A percentile compares a stretch with the other conserved stretches of the same genome.
phyloP scores from a whole-genome alignment of 2,113 vertebrate species.

The Paramisgurnus dabryanus region DNA sequence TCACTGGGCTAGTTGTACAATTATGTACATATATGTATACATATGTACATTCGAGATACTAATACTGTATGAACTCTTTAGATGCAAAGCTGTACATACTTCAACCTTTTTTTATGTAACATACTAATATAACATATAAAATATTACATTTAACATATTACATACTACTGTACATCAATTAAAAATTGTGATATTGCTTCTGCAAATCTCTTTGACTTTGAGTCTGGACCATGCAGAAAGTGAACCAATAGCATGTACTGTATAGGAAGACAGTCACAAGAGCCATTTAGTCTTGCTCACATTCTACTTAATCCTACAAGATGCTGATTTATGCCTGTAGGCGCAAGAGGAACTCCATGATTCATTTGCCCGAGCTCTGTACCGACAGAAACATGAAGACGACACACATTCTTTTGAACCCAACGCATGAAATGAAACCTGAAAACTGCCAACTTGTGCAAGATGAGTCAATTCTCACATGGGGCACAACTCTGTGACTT shows the following conservation, averaged over 20 bases:
- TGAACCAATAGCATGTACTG: slow-evolving; percentile 63
- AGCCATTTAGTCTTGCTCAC: slow-evolving; percentile 68
- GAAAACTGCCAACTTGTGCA: slow-evolving; percentile 42
- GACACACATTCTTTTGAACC: slow-evolving; percentile 33
- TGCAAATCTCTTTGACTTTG: slow-evolving; percentile 38
- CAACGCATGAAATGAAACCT: slow-evolving; percentile 29
- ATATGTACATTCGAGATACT: too few relatives aligned
- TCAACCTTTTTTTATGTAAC: too few relatives aligned
- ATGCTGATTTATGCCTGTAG: slow-evolving; percentile 66
- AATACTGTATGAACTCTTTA: too few relatives aligned
- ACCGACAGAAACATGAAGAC: slow-evolving; percentile 23
- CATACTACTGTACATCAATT: too few relatives aligned
- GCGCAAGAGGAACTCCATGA: slow-evolving; percentile 61
- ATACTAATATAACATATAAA: too few relatives aligned
- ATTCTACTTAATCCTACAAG: slow-evolving; percentile 65
- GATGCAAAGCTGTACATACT: too few relatives aligned
- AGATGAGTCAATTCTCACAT: slow-evolving; percentile 52
- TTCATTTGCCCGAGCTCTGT: slow-evolving; percentile 57
- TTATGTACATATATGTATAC: too few relatives aligned
- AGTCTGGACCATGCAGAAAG: slow-evolving; percentile 49
- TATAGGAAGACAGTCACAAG: slow-evolving; percentile 67
- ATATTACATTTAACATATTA: too few relatives aligned
- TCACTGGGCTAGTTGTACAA: too few relatives aligned
- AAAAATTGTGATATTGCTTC: background rate
- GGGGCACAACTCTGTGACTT: slow-evolving; percentile 23